Conservation (phyloP, 1,140 invertebrate genomes). For the Hylyphantes graminicola region DNA sequence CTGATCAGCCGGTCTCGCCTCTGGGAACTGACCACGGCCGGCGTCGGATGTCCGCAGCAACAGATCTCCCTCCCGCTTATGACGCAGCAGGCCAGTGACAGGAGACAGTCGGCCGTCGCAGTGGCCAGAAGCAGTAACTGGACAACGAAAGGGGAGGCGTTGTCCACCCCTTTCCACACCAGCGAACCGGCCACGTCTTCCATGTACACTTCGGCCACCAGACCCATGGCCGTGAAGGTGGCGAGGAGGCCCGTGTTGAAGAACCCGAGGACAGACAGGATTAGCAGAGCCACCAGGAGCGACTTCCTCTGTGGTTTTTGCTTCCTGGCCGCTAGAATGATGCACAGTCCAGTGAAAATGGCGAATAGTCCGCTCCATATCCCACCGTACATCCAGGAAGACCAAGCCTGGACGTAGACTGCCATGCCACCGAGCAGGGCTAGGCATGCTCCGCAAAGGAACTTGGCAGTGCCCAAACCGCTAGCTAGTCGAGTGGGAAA, state of each 20-base stretch:
- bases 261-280: conserved; percentile 50
- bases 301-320: conserved; percentile 52
- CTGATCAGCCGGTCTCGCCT: conserved; percentile 48
- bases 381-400: conserved; percentile 54
- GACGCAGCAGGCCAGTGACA: conserved; percentile 50
- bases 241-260: conserved; percentile 55
- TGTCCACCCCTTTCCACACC: conserved; percentile 46
- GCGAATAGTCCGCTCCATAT: conserved; percentile 59
- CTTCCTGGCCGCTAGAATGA: conserved; percentile 53
- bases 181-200: conserved; percentile 47
- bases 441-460: conserved; percentile 50
- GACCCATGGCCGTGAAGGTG: conserved; percentile 56
- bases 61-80: conserved; percentile 54
- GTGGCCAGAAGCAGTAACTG: conserved; percentile 46
- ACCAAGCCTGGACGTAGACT: conserved; percentile 52
- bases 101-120: conserved; percentile 43
- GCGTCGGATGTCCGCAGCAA: conserved; percentile 48
- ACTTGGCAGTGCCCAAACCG: conserved; percentile 50
- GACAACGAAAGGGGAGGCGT: conserved; percentile 47
- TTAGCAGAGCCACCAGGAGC: conserved; percentile 32
- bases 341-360: conserved; percentile 53
- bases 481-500: conserved; percentile 47
- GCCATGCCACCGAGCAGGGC: conserved; percentile 53
- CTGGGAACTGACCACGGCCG: conserved; percentile 18
- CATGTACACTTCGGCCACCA: conserved; percentile 58